Evolutionary conservation across 2,113 vertebrate genomes (phyloP).

Genomic region (Toxotes jaculatrix): DNA sequence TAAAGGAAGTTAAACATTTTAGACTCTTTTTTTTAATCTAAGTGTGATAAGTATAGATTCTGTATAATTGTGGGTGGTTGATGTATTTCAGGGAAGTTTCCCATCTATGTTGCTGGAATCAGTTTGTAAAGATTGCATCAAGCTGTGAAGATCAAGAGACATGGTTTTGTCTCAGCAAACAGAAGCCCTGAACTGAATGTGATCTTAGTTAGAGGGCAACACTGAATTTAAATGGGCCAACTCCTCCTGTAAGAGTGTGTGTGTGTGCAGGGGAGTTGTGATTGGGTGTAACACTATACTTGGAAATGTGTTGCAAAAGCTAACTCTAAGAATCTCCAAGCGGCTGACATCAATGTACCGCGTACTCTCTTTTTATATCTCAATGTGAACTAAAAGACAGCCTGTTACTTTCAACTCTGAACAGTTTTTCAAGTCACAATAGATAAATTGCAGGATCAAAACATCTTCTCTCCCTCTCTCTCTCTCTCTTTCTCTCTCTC

Average conservation of each 20-base stretch:
- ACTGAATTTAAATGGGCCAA: slow-evolving; percentile 23
- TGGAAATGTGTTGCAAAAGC: slow-evolving; percentile 24
- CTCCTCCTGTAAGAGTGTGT: not conserved
- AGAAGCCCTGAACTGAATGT: slow-evolving; percentile 27
- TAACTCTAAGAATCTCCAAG: slow-evolving; percentile 5
- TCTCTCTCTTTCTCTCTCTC: slow-evolving; percentile 29
- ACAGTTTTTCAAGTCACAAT: slow-evolving; percentile 32
- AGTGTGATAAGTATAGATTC: not conserved
- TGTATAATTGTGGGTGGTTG: not conserved
- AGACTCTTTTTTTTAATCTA: not conserved
- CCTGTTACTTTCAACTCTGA: slow-evolving; percentile 1
- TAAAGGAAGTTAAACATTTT: not conserved
- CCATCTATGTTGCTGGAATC: slow-evolving; percentile 11
- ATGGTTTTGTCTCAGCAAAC: slow-evolving; percentile 33
- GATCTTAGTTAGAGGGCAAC: slow-evolving; percentile 12
- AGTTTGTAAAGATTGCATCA: slow-evolving; percentile 35
- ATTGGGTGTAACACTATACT: not conserved
- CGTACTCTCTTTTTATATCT: slow-evolving; percentile 4
- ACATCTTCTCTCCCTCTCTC: slow-evolving; percentile 19
- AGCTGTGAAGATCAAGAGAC: slow-evolving; percentile 27
- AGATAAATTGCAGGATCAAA: slow-evolving; percentile 38
- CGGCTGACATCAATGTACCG: slow-evolving; percentile 23
- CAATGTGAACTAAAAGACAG: slow-evolving; percentile 21
- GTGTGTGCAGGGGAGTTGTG: not conserved
- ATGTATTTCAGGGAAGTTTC: not conserved